These are phyloP conservation scores for Syrista parreyssii DNA, from an alignment of 2,888 invertebrate genomes.

Conservation along the genomic window DNA sequence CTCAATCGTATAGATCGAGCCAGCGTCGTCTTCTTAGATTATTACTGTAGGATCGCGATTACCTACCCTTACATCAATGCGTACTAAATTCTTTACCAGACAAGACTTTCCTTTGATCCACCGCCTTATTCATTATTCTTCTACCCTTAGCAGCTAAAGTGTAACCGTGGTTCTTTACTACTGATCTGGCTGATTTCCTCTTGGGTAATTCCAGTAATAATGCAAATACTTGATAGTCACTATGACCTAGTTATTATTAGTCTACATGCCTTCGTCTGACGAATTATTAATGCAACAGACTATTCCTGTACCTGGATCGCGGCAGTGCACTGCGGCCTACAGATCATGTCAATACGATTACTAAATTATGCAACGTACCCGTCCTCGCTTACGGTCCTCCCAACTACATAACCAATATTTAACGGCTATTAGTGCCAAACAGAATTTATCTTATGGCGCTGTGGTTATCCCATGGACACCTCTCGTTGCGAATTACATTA, in stretches of 20 bases:
- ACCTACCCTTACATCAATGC: neutral
- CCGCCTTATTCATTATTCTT: neutral
- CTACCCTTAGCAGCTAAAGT: neutral
- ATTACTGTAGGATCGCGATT: neutral
- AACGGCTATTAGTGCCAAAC: conserved; percentile 53
- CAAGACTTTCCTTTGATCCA: neutral
- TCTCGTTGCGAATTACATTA: conserved; percentile 24
- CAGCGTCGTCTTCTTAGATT: neutral
- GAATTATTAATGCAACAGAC: neutral
- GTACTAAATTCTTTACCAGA: neutral
- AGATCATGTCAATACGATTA: conserved; percentile 43
- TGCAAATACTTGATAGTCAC: neutral
- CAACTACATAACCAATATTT: conserved; percentile 51
- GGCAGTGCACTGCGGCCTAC: conserved; percentile 2
- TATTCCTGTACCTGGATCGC: neutral
- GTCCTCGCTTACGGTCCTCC: conserved; percentile 28
- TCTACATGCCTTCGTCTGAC: too few species aligned
- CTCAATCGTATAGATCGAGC: neutral
- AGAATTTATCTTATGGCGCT: conserved; percentile 50
- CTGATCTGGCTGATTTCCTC: neutral
- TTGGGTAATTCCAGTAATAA: neutral
- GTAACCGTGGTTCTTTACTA: neutral
- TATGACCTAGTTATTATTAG: neutral
- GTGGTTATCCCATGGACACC: neutral
- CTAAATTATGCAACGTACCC: conserved; percentile 37